A percentile compares a stretch with the other conserved stretches of the same genome.
phyloP scores from a whole-genome alignment of 2,113 vertebrate species.

The Nanorana parkeri region DNA sequence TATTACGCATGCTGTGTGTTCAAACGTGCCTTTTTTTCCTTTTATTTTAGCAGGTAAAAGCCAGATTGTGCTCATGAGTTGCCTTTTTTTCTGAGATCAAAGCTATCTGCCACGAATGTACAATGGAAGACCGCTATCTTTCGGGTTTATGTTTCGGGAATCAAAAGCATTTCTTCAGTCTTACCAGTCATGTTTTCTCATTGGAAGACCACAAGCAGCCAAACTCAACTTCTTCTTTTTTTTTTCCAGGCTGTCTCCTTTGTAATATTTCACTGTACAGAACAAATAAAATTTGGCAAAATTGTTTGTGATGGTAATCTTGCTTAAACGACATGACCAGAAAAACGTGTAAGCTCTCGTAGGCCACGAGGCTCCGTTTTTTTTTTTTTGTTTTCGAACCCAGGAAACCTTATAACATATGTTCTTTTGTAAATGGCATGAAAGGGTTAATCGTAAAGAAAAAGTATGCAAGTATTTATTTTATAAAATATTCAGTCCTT shows the following conservation, averaged over 20 bases:
- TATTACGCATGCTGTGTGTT: constrained; percentile 74
- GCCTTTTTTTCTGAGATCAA: constrained; percentile 87
- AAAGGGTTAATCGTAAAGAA: not conserved
- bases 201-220: no score
- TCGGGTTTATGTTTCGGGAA: not conserved
- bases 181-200: no score
- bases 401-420: no score
- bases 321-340: no score
- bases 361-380: no score
- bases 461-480: not conserved
- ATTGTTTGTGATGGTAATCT: not conserved
- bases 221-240: no score
- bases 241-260: no score
- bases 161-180: not conserved
- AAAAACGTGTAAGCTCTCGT: no score
- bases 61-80: constrained; percentile 61
- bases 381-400: no score
- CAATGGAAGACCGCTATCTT: constrained; percentile 87
- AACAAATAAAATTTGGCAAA: not conserved
- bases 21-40: constrained; percentile 91
- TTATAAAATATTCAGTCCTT: not conserved
- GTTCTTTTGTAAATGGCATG: not conserved
- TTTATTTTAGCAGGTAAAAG: constrained; percentile 77
- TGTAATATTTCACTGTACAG: constrained; percentile 74
- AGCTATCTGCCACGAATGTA: constrained; percentile 85